Evolutionary conservation across 2,888 invertebrate genomes (phyloP).

Genomic region (Sussaba pulchella): DNA sequence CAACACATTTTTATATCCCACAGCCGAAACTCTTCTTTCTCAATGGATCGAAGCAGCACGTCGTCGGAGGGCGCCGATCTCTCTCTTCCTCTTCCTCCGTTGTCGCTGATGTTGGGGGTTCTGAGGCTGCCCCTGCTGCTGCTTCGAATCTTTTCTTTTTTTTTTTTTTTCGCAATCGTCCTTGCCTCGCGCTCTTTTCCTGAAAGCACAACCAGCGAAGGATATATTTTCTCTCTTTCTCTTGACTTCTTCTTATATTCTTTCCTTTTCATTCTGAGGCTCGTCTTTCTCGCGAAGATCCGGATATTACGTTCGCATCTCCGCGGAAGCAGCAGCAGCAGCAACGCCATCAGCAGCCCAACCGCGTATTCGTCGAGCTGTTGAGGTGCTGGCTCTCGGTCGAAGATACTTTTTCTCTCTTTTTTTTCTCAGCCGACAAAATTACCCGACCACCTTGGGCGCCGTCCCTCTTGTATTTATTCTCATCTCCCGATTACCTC

Average conservation of each 20-base stretch:
- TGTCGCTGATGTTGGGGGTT: conserved; percentile 39
- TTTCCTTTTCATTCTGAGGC: conserved; percentile 52
- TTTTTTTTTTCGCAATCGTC: conserved; percentile 46
- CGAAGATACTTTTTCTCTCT: conserved; percentile 69
- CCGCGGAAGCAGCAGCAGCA: conserved; percentile 47
- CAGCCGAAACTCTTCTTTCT: conserved; percentile 81
- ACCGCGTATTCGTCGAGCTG: conserved; percentile 53
- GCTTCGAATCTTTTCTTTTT: not conserved
- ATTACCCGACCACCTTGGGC: conserved; percentile 84
- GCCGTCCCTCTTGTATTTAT: conserved; percentile 68
- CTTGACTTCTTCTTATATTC: conserved; percentile 25
- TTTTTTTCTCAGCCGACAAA: conserved; percentile 77
- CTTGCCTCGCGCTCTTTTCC: conserved; percentile 58
- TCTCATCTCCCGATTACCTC: conserved; percentile 57
- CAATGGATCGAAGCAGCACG: conserved; percentile 77
- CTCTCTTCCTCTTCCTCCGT: conserved; percentile 36
- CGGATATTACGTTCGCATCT: conserved; percentile 34
- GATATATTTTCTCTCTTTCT: conserved; percentile 8
- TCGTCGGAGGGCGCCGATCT: conserved; percentile 62
- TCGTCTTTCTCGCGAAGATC: conserved; percentile 7
- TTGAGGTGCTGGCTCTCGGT: conserved; percentile 62
- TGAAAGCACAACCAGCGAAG: conserved; percentile 50
- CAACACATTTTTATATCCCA: conserved; percentile 84
- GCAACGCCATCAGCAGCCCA: not conserved
- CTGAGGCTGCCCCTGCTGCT: conserved; percentile 17